A percentile compares a stretch with the other conserved stretches of the same genome.
These are phyloP conservation scores for Drosophila truncata DNA, from an alignment of 1,140 invertebrate genomes.

Conservation along the genomic window DNA sequence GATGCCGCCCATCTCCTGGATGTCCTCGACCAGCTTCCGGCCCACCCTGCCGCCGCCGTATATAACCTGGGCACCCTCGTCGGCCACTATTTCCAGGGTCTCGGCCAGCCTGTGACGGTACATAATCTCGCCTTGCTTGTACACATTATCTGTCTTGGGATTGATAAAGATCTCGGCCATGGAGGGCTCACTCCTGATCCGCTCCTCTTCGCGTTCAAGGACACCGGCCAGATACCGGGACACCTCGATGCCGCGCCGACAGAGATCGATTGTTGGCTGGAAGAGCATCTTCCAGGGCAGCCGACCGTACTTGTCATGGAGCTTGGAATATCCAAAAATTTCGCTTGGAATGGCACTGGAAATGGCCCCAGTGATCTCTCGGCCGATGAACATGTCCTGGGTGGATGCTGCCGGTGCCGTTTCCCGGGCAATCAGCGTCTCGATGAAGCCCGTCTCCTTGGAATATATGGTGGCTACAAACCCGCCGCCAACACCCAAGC, in stretches of 20 bases:
- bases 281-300: constrained; percentile 93
- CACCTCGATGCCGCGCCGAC: constrained; percentile 89
- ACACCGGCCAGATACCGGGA: constrained; percentile 90
- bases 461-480: constrained; percentile 94
- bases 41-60: constrained; percentile 90
- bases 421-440: constrained; percentile 93
- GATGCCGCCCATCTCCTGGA: constrained; percentile 90
- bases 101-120: constrained; percentile 89
- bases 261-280: constrained; percentile 91
- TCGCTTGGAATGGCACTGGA: constrained; percentile 96
- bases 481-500: constrained; percentile 95
- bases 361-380: constrained; percentile 87
- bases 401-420: constrained; percentile 90
- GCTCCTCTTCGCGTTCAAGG: constrained; percentile 86
- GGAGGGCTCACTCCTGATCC: constrained; percentile 88
- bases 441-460: constrained; percentile 87
- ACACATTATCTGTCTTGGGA: constrained; percentile 88
- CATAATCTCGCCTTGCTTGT: constrained; percentile 89
- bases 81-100: constrained; percentile 90
- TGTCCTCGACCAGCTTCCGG: constrained; percentile 89
- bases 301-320: constrained; percentile 91
- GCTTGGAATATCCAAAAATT: constrained; percentile 93
- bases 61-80: constrained; percentile 88
- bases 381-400: constrained; percentile 89
- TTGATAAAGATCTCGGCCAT: constrained; percentile 89